A percentile compares a stretch with the other conserved stretches of the same genome.
Conservation (phyloP, 2,888 invertebrate species). For the Amphimallon solstitiale region DNA sequence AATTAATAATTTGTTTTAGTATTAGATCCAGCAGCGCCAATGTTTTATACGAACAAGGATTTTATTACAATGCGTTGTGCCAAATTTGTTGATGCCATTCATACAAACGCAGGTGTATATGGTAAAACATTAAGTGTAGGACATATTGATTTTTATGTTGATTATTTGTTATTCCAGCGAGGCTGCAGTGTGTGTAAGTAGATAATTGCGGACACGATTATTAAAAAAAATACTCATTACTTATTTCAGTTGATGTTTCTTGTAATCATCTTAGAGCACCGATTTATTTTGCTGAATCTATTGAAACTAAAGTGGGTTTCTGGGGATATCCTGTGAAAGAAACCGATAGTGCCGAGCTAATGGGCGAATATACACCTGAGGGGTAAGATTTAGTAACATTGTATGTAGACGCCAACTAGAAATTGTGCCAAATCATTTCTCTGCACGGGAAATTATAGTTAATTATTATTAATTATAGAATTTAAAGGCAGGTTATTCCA, state of each 20-base stretch:
- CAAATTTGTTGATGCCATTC: constrained; percentile 71
- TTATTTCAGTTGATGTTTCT: constrained; percentile 65
- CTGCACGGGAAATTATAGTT: too few species aligned
- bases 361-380: constrained; percentile 33
- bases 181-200: constrained; percentile 63
- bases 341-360: constrained; percentile 22
- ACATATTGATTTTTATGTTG: constrained; percentile 69
- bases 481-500: too few species aligned
- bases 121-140: constrained; percentile 68
- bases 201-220: background rate
- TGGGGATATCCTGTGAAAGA: constrained; percentile 60
- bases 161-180: constrained; percentile 69
- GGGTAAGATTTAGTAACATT: constrained; percentile 46
- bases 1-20: constrained; percentile 62
- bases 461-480: too few species aligned
- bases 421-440: too few species aligned
- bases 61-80: constrained; percentile 69
- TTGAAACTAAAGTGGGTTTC: constrained; percentile 65
- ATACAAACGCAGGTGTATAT: constrained; percentile 70
- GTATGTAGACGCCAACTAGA: constrained; percentile 68
- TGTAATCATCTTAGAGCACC: constrained; percentile 72
- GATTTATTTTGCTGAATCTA: constrained; percentile 70
- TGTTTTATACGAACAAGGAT: constrained; percentile 66
- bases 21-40: constrained; percentile 74
- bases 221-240: too few species aligned